Evolutionary conservation across 2,888 invertebrate genomes (phyloP), one percentile per base, ranked within the genome.

Genomic region (Amphimallon solstitiale): DNA sequence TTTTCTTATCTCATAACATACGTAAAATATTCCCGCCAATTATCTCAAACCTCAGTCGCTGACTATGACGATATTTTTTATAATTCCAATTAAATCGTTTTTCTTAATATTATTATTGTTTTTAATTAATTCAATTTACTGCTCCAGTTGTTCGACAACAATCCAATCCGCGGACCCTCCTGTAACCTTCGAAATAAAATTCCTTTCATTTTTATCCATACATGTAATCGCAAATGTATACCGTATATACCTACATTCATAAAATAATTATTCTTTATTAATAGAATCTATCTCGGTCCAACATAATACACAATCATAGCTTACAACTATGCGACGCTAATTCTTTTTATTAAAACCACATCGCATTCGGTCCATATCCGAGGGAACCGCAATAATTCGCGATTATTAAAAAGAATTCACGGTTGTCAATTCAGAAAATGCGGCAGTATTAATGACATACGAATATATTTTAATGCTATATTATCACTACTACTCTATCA

Each of bases 121-220:
- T 59, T 43, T 59, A 43, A 29, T 59, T 40, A 43, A 59, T 43
- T 15, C 14, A 17, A 15, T 34, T 59, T 43, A 59, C 17, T 29
- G 54, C 54, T 54, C 54, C 21, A 54, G 6, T 40, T 54, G 40
- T 54, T 21, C 40, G 21, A 29, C n/a, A 29, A 29, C 29, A 29
- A 29, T 3, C 6, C 29, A 7, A 29, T 29, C 6, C 15, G 17
- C n/a, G 21, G 56, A 34, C 56, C 29, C 43, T 59, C 56, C 56
- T 15, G 14, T 59, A 59, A 15, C 56, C 56, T 59, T 59, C 56
- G 43, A 23, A 43, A 43, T 29, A 43, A 9, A 23, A 14, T 23
- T 59, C 56, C 56, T 59, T 59, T 59, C 56, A 43, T 59, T 59
- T 59, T 59, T 43, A 59, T 59, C 34, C 15, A 14, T 19, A n/a